Conservation (phyloP, 2,113 vertebrate genomes). For the Parus major region DNA sequence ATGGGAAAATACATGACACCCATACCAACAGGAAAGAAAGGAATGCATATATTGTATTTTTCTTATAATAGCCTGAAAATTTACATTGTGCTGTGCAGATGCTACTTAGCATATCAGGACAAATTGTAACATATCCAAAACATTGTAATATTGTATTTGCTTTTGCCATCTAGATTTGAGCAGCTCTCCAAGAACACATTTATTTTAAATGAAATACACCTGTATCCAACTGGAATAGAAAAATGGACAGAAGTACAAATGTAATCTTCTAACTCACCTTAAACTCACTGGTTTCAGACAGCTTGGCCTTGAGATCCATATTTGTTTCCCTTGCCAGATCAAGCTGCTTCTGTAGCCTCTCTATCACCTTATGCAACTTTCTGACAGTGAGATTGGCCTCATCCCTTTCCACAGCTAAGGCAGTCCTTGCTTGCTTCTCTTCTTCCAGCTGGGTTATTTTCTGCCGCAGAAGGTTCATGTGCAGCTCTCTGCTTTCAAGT, state of each 20-base stretch:
- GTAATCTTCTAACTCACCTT: slow-evolving; percentile 78
- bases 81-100: background rate
- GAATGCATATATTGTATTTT: background rate
- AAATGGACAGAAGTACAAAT: background rate
- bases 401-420: slow-evolving; percentile 76
- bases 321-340: slow-evolving; percentile 68
- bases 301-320: slow-evolving; percentile 83
- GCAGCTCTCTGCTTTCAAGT: slow-evolving; percentile 86
- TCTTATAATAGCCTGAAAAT: background rate
- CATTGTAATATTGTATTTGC: background rate
- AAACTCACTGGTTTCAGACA: slow-evolving; percentile 84
- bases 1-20: background rate
- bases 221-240: background rate
- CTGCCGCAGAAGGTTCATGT: slow-evolving; percentile 84
- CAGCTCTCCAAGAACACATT: background rate
- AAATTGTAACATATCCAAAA: background rate
- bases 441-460: slow-evolving; percentile 87
- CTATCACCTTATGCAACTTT: slow-evolving; percentile 84
- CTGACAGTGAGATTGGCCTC: slow-evolving; percentile 72
- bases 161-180: background rate
- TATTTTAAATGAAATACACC: background rate
- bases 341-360: slow-evolving; percentile 85
- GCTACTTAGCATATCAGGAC: background rate
- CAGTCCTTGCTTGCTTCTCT: slow-evolving; percentile 76
- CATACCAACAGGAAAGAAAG: background rate